Base-by-base conservation (phyloP, 2,888 invertebrate species). In the Rhorus exstirpatorius region DNA sequence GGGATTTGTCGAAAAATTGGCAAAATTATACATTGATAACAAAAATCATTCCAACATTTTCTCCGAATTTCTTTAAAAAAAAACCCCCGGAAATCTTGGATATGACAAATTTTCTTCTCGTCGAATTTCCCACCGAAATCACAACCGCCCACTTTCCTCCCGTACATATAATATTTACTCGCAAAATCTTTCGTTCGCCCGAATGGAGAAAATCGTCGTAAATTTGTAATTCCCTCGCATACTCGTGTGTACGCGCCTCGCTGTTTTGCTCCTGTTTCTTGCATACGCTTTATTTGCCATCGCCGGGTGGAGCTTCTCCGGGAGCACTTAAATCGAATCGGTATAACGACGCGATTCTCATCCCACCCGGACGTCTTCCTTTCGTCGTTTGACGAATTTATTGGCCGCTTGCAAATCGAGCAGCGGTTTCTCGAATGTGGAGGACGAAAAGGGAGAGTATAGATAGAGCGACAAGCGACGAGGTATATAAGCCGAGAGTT, bases 331-430 rank as follows among this genome's bases (percentile, higher is more conserved):
- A 76, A 82, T 82, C 79, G 71, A 82, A 82, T 82, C 82, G 53
- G 58, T 31, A 31, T 31, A 6, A 38, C 70, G 51, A 38, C 31
- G 63, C 61, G 61, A 65, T 81, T 85, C 84, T 77, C 85, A 74
- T 79, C 65, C 83, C 61, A 71, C 70, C 31, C 24, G 31, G 35
- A 35, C 83, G 76, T 70, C 79, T 49, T 78, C 51, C 60, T 6
- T 2, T 85, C 87, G 85, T 81, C 87, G 88, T 88, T 88, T 89
- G 88, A 89, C 87, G 85, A 88, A 88, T 86, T 89, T 87, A 88
- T 90, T 79, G 78, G 74, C 61, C 58, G 70, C 74, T 58, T 19
- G 77, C 55, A 65, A 70, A 81, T 79, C 86, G 86, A 80, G 82
- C 78, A 78, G 46, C 41, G 72, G 61, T 77, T 77, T 65, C 76